Conservation (phyloP, 2,888 invertebrate genomes). For the Galerucella calmariensis region DNA sequence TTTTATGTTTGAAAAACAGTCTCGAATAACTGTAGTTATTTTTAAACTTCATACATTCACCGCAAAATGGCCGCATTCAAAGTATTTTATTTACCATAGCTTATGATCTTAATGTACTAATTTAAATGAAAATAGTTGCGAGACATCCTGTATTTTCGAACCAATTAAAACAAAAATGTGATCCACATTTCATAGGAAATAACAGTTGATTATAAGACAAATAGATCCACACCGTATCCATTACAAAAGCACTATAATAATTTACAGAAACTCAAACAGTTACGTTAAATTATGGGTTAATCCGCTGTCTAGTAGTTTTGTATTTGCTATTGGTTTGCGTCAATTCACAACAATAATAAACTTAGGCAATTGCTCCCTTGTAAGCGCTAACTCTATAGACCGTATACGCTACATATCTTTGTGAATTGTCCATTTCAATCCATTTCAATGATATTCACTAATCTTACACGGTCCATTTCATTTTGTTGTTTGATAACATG, state of each 20-base stretch:
- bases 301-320: constrained; percentile 5
- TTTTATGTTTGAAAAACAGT: too few species aligned
- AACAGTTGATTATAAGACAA: too few species aligned
- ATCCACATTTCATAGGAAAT: too few species aligned
- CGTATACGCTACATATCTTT: constrained; percentile 6
- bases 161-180: too few species aligned
- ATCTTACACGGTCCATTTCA: constrained; percentile 7
- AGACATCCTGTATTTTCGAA: too few species aligned
- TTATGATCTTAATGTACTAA: too few species aligned
- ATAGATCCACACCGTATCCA: neutral
- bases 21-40: too few species aligned
- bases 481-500: constrained; percentile 1
- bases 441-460: constrained; percentile 4
- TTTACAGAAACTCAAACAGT: neutral
- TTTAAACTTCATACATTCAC: too few species aligned
- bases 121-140: too few species aligned
- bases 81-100: too few species aligned
- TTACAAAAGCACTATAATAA: neutral
- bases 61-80: too few species aligned
- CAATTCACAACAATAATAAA: constrained; percentile 4
- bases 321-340: neutral
- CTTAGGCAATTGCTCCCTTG: constrained; percentile 5
- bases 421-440: constrained; percentile 4
- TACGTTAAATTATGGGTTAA: constrained; percentile 6
- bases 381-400: constrained; percentile 4